phyloP scores from a whole-genome alignment of 2,888 invertebrate species.

The Troides helena region DNA sequence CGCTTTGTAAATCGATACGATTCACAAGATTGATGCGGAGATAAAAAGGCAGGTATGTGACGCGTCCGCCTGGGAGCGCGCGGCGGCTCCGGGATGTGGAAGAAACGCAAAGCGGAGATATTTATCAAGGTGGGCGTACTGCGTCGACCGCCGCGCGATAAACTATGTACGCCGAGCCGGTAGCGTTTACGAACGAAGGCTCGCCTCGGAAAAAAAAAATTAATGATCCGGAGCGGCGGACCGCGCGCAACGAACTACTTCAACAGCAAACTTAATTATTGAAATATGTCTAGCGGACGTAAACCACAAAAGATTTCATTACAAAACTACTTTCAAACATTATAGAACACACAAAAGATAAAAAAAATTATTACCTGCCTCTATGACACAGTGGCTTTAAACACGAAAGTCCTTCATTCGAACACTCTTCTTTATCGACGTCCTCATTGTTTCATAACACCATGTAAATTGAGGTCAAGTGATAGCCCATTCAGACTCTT shows the following conservation, averaged over 20 bases:
- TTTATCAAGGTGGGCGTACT: slow-evolving; percentile 45
- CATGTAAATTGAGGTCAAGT: too few species aligned
- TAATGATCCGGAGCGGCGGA: slow-evolving; percentile 36
- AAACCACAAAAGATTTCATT: too few species aligned
- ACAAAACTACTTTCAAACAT: too few species aligned
- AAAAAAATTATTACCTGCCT: too few species aligned
- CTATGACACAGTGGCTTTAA: too few species aligned
- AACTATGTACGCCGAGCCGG: slow-evolving; percentile 59
- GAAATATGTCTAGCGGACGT: too few species aligned
- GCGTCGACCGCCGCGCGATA: slow-evolving; percentile 60
- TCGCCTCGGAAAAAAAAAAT: slow-evolving; percentile 51
- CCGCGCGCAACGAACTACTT: not conserved
- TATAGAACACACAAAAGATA: too few species aligned
- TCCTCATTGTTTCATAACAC: too few species aligned
- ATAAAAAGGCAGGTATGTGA: slow-evolving; percentile 27
- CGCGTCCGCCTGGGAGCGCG: slow-evolving; percentile 30
- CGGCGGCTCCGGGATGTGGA: slow-evolving; percentile 45
- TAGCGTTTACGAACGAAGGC: slow-evolving; percentile 42
- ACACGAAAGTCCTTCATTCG: too few species aligned
- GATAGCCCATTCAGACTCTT: too few species aligned
- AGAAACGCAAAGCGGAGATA: slow-evolving; percentile 40
- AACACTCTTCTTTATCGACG: too few species aligned
- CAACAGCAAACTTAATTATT: too few species aligned
- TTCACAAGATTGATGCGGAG: slow-evolving; percentile 12
- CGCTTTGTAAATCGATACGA: slow-evolving; percentile 28